Conservation (phyloP, 2,888 invertebrate species). For the Zelleria hepariella region DNA sequence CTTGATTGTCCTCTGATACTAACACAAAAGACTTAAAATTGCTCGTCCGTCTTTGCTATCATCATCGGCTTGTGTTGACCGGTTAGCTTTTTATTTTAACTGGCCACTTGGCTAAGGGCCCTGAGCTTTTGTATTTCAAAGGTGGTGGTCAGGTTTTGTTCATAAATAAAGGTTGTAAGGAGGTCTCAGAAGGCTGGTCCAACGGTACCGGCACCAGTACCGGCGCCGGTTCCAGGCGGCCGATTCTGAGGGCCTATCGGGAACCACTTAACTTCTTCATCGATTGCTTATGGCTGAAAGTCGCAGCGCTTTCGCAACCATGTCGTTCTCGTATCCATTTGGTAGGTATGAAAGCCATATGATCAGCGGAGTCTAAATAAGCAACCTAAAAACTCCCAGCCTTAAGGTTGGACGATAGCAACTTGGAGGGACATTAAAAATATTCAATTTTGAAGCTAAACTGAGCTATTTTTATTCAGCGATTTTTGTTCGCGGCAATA, state of each 20-base stretch:
- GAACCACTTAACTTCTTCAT: too few species aligned
- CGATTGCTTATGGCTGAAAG: too few species aligned
- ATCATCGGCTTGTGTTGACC: not conserved
- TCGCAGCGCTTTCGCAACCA: too few species aligned
- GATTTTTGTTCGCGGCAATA: too few species aligned
- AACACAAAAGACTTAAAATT: not conserved
- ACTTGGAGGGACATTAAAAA: too few species aligned
- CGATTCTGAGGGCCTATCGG: not conserved
- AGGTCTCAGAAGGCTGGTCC: not conserved
- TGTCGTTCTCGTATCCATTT: too few species aligned
- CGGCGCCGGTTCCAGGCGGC: not conserved
- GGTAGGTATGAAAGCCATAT: too few species aligned
- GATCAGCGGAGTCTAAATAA: too few species aligned
- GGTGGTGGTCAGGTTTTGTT: not conserved
- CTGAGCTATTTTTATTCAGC: too few species aligned
- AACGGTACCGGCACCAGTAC: not conserved
- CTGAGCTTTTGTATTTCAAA: not conserved
- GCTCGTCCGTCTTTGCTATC: not conserved
- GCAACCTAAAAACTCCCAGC: too few species aligned
- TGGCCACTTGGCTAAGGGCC: not conserved
- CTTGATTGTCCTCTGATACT: not conserved
- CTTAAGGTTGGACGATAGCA: too few species aligned
- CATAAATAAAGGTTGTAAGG: not conserved
- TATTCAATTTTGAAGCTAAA: too few species aligned
- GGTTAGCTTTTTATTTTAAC: not conserved